Percentiles rank a stretch among this genome's conserved stretches.
Conservation (phyloP, 2,113 vertebrate genomes). For the Montifringilla adamsi region DNA sequence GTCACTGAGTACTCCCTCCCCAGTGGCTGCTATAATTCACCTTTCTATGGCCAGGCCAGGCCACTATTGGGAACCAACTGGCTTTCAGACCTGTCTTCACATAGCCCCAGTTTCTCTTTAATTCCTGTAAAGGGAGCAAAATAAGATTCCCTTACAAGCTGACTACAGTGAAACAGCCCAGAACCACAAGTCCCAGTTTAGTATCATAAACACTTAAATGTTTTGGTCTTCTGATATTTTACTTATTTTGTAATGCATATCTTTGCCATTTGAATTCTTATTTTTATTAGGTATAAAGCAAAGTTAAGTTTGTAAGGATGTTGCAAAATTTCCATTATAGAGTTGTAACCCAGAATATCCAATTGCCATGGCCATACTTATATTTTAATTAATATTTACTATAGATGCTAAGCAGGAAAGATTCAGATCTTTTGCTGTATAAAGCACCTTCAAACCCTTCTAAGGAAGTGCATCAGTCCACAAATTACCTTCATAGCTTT, state of each 20-base stretch:
- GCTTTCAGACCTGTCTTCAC: not conserved
- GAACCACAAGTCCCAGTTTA: not conserved
- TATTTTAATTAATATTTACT: not conserved
- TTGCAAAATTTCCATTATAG: not conserved
- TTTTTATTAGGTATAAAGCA: not conserved
- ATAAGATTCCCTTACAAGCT: not conserved
- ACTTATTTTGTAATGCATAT: not conserved
- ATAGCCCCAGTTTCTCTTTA: not conserved
- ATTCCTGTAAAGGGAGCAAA: conserved; percentile 44
- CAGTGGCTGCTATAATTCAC: not conserved
- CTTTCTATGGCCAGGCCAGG: not conserved
- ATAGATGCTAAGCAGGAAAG: not conserved
- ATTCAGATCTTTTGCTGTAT: not conserved
- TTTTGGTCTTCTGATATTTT: not conserved
- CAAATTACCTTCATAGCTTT: not conserved
- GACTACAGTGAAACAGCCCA: not conserved
- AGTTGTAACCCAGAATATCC: not conserved
- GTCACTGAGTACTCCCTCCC: not conserved
- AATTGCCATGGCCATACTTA: not conserved
- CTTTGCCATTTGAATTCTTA: not conserved
- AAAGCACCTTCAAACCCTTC: not conserved
- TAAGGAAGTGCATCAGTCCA: not conserved
- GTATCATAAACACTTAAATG: not conserved
- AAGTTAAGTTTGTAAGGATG: not conserved
- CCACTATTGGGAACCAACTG: not conserved